phyloP scores from a whole-genome alignment of 2,888 invertebrate species.

The Eurois occulta region DNA sequence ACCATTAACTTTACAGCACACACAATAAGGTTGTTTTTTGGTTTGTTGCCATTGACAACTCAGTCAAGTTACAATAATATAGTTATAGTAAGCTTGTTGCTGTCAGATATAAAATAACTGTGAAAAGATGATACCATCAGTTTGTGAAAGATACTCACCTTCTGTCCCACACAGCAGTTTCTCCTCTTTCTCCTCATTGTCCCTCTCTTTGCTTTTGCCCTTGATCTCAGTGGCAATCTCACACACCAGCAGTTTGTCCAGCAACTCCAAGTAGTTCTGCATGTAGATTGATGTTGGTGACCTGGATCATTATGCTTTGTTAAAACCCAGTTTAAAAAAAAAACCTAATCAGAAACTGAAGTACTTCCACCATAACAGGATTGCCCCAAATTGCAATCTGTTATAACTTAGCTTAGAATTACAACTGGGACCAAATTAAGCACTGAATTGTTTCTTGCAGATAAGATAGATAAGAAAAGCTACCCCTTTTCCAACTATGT shows the following conservation, averaged over 20 bases:
- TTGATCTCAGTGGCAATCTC: slow-evolving; percentile 87
- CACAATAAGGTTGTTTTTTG: not conserved
- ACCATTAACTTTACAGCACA: not conserved
- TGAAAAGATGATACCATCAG: not conserved
- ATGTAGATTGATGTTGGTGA: slow-evolving; percentile 90
- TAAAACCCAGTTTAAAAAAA: not conserved
- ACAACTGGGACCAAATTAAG: too few relatives aligned
- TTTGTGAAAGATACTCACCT: slow-evolving; percentile 69
- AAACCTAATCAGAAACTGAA: not conserved
- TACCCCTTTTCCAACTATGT: too few relatives aligned
- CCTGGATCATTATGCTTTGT: slow-evolving; percentile 67
- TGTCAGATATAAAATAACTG: not conserved
- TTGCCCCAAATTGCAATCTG: too few relatives aligned
- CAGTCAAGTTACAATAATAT: not conserved
- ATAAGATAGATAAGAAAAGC: too few relatives aligned
- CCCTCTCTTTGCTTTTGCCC: slow-evolving; percentile 77
- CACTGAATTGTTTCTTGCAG: not conserved
- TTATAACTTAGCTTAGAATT: too few relatives aligned
- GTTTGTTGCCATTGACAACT: not conserved
- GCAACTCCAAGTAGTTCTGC: slow-evolving; percentile 91
- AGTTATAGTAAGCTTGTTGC: not conserved
- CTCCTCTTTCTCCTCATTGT: slow-evolving; percentile 80
- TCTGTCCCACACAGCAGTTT: slow-evolving; percentile 85
- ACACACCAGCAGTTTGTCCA: slow-evolving; percentile 90
- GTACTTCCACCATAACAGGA: not conserved